These are phyloP conservation scores for Halichondria panicea DNA, from an alignment of 37 sponge, comb jelly and placozoan species.

Conservation along the genomic window DNA sequence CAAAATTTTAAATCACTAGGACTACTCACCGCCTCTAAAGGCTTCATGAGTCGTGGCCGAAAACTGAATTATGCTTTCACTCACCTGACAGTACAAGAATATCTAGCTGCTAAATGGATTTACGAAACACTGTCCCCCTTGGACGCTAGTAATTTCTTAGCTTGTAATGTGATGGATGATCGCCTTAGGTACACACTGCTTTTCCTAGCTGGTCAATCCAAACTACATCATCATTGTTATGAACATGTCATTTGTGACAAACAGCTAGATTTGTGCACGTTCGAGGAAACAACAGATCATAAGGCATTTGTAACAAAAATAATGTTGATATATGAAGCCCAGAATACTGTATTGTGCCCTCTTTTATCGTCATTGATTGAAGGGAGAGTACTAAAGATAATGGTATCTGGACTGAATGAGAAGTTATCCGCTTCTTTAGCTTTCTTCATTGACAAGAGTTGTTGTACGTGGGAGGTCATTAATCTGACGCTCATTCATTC, in stretches of 20 bases:
- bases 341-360: not conserved
- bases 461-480: too few species aligned
- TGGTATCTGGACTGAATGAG: too few species aligned
- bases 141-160: too few species aligned
- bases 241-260: not conserved
- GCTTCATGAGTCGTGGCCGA: not conserved
- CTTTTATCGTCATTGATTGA: not conserved
- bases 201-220: not conserved
- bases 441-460: too few species aligned
- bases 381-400: too few species aligned
- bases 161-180: too few species aligned
- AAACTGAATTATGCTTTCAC: not conserved
- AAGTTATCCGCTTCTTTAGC: too few species aligned
- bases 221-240: not conserved
- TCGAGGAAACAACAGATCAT: too few species aligned
- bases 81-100: not conserved
- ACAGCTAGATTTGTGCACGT: too few species aligned
- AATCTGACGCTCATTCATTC: too few species aligned
- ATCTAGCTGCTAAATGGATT: not conserved
- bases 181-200: not conserved
- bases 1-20: not conserved
- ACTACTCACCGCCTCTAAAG: not conserved
- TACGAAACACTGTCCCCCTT: too few species aligned
- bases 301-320: too few species aligned
- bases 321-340: constrained; percentile 2